Evolutionary conservation across 2,113 vertebrate genomes (phyloP).

Genomic region (Callionymus lyra): DNA sequence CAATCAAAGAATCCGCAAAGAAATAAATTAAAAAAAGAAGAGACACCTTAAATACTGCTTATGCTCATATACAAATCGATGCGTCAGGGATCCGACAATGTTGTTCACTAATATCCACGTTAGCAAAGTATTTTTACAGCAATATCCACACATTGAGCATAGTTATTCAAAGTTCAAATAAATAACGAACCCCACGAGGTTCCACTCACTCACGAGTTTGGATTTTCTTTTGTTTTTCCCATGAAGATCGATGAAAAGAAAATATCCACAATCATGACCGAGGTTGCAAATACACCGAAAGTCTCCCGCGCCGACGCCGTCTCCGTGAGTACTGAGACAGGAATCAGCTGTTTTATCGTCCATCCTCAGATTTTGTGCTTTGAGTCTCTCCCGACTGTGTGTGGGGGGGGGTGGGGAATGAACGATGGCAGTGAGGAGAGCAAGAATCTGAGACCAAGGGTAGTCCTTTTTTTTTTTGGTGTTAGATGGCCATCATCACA

Average conservation of each 20-base stretch:
- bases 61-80: conserved; percentile 68
- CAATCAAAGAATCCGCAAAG: conserved; percentile 49
- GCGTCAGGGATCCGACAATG: conserved; percentile 67
- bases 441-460: conserved; percentile 53
- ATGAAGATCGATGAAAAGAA: conserved; percentile 14
- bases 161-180: conserved; percentile 52
- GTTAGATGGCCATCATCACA: no score
- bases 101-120: conserved; percentile 70
- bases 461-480: no score
- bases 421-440: conserved; percentile 29
- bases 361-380: conserved; percentile 95
- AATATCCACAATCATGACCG: conserved; percentile 17
- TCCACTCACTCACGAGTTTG: conserved; percentile 41
- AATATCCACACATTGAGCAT: conserved; percentile 66
- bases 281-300: conserved; percentile 23
- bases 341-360: conserved; percentile 79
- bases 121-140: conserved; percentile 75
- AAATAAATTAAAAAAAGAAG: no score
- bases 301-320: conserved; percentile 31
- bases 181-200: conserved; percentile 38
- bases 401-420: no score
- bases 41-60: conserved; percentile 58
- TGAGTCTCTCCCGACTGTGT: conserved; percentile 41
- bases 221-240: conserved; percentile 12
- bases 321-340: conserved; percentile 87